Evolutionary conservation across 2,113 vertebrate species (phyloP).

Genomic region (Alosa alosa): DNA sequence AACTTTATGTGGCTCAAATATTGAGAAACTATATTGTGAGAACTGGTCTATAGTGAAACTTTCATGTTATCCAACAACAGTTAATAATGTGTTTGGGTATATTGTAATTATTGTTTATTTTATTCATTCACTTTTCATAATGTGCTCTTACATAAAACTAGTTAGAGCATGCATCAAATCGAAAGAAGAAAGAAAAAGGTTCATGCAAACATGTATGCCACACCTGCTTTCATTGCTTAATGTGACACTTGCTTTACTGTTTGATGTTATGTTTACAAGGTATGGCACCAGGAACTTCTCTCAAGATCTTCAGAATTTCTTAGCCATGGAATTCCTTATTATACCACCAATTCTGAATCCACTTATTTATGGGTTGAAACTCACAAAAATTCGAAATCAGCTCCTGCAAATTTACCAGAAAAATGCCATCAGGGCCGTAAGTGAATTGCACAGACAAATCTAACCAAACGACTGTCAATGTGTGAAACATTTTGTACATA

Average conservation of each 20-base stretch:
- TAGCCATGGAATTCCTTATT: slow-evolving; percentile 40
- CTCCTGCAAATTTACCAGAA: slow-evolving; percentile 25
- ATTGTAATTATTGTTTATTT: not conserved
- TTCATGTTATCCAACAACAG: slow-evolving; percentile 25
- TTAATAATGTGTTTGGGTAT: slow-evolving; percentile 34
- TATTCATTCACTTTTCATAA: slow-evolving; percentile 19
- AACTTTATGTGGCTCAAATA: slow-evolving; percentile 57
- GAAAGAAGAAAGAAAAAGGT: slow-evolving; percentile 36
- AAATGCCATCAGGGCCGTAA: not conserved
- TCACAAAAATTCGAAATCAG: slow-evolving; percentile 35
- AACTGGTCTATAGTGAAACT: slow-evolving; percentile 43
- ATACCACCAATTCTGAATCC: slow-evolving; percentile 47
- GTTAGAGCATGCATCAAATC: slow-evolving; percentile 27
- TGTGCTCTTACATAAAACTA: slow-evolving; percentile 31
- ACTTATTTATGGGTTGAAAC: slow-evolving; percentile 47
- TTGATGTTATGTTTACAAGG: slow-evolving; percentile 34
- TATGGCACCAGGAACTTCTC: slow-evolving; percentile 40
- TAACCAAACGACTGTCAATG: not conserved
- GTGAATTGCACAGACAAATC: not conserved
- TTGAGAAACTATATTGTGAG: slow-evolving; percentile 33
- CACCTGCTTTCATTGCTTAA: slow-evolving; percentile 39
- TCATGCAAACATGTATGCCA: slow-evolving; percentile 44
- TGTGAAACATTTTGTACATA: not conserved
- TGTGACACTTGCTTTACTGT: slow-evolving; percentile 32
- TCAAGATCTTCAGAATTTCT: slow-evolving; percentile 40